Evolutionary conservation across 2,888 invertebrate genomes (phyloP).

Genomic region (Pomacea canaliculata): DNA sequence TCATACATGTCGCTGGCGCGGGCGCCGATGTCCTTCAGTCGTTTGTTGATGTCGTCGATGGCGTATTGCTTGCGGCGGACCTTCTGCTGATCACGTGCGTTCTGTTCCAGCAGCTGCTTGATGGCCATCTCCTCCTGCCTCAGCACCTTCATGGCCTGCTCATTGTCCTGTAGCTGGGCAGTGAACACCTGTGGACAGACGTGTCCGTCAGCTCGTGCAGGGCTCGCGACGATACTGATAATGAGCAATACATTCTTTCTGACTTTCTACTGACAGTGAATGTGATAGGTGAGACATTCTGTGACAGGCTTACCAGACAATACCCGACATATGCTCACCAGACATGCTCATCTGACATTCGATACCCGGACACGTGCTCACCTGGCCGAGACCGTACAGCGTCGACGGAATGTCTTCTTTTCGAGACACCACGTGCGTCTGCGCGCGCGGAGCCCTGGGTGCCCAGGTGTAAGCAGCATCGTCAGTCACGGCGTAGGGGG

Average conservation of each 20-base stretch:
- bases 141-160: conserved; percentile 36
- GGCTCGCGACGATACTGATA: too few relatives aligned
- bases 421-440: background rate
- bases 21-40: conserved; percentile 38
- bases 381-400: conserved; percentile 29
- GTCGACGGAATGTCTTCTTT: conserved; percentile 24
- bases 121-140: conserved; percentile 43
- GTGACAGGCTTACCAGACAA: too few relatives aligned
- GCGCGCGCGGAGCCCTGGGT: background rate
- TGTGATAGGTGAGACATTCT: conserved; percentile 12
- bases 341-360: too few relatives aligned
- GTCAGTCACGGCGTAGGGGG: background rate
- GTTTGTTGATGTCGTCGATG: conserved; percentile 33
- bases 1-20: conserved; percentile 35
- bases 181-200: conserved; percentile 27
- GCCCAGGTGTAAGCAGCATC: background rate
- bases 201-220: background rate
- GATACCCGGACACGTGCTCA: background rate
- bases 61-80: conserved; percentile 38
- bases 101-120: conserved; percentile 39
- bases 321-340: too few relatives aligned
- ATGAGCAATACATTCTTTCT: too few relatives aligned
- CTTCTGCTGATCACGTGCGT: conserved; percentile 38
- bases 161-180: conserved; percentile 32
- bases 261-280: background rate